Evolutionary conservation across 53 echinoderm and acorn worm genomes (phyloP), one percentile per base, ranked within the genome.

Genomic region (Echinometra lucunter): DNA sequence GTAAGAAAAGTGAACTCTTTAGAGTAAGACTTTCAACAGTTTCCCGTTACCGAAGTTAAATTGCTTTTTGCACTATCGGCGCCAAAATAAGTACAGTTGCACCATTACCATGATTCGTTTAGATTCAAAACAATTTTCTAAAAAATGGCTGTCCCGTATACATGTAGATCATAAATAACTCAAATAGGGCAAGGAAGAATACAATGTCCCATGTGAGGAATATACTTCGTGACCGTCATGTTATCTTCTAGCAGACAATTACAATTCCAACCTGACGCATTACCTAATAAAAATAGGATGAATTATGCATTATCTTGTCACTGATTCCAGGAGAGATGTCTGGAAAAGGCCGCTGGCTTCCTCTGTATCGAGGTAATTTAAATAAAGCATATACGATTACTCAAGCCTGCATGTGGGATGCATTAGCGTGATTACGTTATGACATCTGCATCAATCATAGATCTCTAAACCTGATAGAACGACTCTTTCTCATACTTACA

Each of bases 381-480:
- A 78, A 42, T 78, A 40, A 42, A 78, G 78, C 16, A 78, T 40
- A n/a, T n/a, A 38, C 75, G 37, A 78, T 78, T 78, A 78, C 38
- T 69, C 69, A 69, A 69, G 69, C 30, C 69, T 40, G 69, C 30
- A 30, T 40, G 38, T 9, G 72, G 8, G 78, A 38, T 78, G 42
- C 78, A 78, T 78, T 78, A 38, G 78, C 35, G 78, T 5, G 78
- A 78, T 78, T 78, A 40, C 40, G 78, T 78, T 78, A 78, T 78
- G 78, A 78, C 78, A 19, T 42, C 6, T 21, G 1, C 78, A 42
- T 78, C 78, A 38, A 78, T 78, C 78, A 78, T 42, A 18, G 42
- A 42, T 38, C 78, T 8, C 42, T 19, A 69, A 34, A 1, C 32
- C 32, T 35, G 34, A 72, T 70, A 35, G 72, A 35, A 72, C 34